Evolutionary conservation across 2,113 vertebrate species (phyloP).

Genomic region (Cyanoliseus patagonus): DNA sequence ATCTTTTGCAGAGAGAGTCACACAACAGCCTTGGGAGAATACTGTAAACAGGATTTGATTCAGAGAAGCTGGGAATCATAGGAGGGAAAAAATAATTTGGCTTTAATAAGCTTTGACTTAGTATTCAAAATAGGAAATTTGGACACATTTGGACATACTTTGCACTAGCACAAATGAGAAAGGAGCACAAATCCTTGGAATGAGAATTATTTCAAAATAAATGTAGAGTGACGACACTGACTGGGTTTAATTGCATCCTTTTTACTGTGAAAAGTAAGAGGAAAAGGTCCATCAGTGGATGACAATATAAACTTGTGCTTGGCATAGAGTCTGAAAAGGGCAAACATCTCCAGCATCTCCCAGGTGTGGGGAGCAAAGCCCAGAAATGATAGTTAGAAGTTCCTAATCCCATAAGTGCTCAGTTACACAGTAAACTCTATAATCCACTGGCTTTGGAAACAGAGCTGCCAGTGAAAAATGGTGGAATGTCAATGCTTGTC

Average conservation of each 20-base stretch:
- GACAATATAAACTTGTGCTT: neutral
- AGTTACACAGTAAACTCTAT: neutral
- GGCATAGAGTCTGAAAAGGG: neutral
- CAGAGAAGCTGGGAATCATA: neutral
- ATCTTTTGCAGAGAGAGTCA: neutral
- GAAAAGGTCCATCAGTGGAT: neutral
- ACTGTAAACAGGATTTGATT: neutral
- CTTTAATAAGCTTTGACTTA: constrained; percentile 8
- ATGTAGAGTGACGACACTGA: neutral
- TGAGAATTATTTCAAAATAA: neutral
- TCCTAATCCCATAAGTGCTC: neutral
- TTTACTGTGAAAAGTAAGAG: neutral
- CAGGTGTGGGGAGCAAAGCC: neutral
- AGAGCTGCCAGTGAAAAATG: neutral
- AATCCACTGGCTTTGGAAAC: neutral
- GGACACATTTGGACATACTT: neutral
- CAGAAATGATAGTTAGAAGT: neutral
- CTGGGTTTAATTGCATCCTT: neutral
- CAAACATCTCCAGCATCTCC: neutral
- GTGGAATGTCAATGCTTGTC: neutral
- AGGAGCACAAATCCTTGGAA: neutral
- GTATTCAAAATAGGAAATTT: neutral
- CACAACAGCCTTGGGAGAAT: neutral
- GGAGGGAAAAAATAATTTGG: neutral
- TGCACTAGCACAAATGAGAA: neutral